phyloP scores from a whole-genome alignment of 2,797 vertebrate species.

The Onychomys torridus region DNA sequence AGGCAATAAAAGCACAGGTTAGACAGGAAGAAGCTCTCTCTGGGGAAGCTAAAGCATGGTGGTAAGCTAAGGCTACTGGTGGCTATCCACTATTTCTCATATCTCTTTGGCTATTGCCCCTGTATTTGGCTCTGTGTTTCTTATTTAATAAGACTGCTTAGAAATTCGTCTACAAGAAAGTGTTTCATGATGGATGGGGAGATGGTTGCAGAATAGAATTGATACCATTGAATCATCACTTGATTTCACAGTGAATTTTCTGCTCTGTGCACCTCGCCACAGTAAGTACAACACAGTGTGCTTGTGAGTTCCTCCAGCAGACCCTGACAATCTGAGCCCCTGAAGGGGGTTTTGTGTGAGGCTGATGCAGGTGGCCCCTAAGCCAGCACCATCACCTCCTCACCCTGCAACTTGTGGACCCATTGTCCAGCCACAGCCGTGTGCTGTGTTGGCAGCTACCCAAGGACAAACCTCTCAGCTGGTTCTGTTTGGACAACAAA shows the following conservation, averaged over 20 bases:
- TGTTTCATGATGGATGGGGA: neutral
- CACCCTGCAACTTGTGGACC: neutral
- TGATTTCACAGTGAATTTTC: neutral
- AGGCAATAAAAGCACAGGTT: too few species aligned
- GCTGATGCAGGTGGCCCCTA: neutral
- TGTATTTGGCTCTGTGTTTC: too few species aligned
- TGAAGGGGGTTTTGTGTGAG: neutral
- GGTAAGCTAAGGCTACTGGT: too few species aligned
- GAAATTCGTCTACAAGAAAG: too few species aligned
- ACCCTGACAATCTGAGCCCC: neutral
- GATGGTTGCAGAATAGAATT: neutral
- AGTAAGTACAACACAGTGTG: neutral
- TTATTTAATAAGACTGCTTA: too few species aligned
- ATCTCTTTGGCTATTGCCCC: too few species aligned
- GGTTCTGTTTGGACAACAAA: neutral
- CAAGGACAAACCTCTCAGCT: neutral
- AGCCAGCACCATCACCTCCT: neutral
- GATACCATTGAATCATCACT: neutral
- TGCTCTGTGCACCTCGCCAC: neutral
- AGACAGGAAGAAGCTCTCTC: too few species aligned
- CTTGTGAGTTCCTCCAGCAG: neutral
- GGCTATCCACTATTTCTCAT: too few species aligned
- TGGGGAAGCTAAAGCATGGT: too few species aligned
- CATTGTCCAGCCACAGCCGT: neutral
- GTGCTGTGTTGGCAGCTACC: rapidly evolving